Evolutionary conservation across 2,888 invertebrate genomes (phyloP).

Genomic region (Calameuta pallipes): DNA sequence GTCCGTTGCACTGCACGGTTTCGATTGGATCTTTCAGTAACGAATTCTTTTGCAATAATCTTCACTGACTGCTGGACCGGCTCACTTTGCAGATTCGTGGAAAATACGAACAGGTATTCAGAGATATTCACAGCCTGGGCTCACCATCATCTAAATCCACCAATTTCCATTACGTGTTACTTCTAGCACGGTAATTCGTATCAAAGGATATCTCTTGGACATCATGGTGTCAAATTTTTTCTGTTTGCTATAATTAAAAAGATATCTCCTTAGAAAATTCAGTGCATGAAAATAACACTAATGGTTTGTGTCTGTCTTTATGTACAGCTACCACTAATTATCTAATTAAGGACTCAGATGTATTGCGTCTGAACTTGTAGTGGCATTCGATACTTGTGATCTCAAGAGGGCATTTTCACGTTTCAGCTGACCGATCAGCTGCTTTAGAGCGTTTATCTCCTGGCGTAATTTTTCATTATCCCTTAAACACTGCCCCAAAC

Average conservation of each 20-base stretch:
- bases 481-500: conserved; percentile 73
- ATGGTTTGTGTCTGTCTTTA: conserved; percentile 7
- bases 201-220: neutral
- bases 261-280: neutral
- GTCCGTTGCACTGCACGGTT: neutral
- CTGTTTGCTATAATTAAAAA: neutral
- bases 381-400: conserved; percentile 66
- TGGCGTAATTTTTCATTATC: conserved; percentile 80
- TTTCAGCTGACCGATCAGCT: conserved; percentile 78
- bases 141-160: conserved; percentile 1
- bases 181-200: neutral
- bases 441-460: conserved; percentile 78
- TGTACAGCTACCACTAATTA: conserved; percentile 32
- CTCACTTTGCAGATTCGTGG: conserved; percentile 5
- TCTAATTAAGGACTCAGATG: conserved; percentile 46
- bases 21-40: neutral
- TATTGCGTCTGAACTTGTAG: conserved; percentile 38
- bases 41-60: neutral
- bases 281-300: neutral
- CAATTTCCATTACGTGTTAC: neutral
- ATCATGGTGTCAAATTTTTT: neutral
- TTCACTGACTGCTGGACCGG: neutral
- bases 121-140: conserved; percentile 52
- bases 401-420: conserved; percentile 81
- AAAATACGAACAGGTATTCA: conserved; percentile 29